A percentile compares a stretch with the other conserved stretches of the same genome.
Conservation (phyloP, 2,797 vertebrate species). For the Megaceryle alcyon region DNA sequence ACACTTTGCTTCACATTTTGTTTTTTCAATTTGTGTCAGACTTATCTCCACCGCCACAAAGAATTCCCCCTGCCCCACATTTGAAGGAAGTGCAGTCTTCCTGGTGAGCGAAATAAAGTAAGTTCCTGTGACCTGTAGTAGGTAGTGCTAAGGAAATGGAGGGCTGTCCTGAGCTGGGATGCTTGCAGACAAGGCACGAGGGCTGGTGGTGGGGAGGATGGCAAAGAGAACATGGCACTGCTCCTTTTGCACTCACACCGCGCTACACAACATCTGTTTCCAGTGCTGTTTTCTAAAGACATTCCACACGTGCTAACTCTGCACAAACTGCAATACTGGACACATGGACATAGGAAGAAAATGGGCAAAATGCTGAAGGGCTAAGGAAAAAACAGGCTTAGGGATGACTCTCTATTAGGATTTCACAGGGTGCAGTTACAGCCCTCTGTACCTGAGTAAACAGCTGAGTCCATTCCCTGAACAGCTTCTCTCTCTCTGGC, state of each 20-base stretch:
- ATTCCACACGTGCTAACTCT: neutral
- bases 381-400: neutral
- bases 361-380: neutral
- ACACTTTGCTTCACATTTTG: neutral
- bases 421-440: neutral
- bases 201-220: neutral
- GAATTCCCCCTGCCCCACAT: neutral
- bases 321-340: neutral
- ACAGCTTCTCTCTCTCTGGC: neutral
- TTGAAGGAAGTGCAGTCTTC: neutral
- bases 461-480: constrained; percentile 24
- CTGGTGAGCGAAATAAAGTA: neutral
- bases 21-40: neutral
- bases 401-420: neutral
- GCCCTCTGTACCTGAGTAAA: constrained; percentile 61
- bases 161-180: neutral
- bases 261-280: neutral
- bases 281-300: neutral
- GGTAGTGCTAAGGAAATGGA: neutral
- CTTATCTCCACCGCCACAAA: neutral
- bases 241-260: neutral
- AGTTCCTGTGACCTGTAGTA: neutral
- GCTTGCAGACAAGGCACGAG: neutral
- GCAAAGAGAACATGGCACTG: neutral
- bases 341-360: neutral